Evolutionary conservation across 1,140 invertebrate species (phyloP), one percentile per base, ranked within the genome.

Genomic region (Zaprionus ornatus): DNA sequence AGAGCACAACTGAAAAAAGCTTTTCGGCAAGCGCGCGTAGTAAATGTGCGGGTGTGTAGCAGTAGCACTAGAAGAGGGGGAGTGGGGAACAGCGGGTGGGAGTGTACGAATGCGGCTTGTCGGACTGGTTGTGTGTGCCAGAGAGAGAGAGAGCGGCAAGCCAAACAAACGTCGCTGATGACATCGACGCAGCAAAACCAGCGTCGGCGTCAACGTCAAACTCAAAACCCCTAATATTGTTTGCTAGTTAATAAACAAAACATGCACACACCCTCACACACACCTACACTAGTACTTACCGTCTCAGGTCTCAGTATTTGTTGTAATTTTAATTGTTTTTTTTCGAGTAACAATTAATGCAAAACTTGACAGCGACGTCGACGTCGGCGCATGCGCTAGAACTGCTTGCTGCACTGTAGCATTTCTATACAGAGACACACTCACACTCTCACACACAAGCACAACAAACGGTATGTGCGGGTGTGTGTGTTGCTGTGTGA

Each of bases 11-110:
- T 76, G 73, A 35, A 70, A 77, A 56, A 68, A 81, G 85, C 86
- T 87, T 88, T 80, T 76, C 81, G 84, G 65, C 69, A 80, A 87
- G 84, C 84, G 84, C 81, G 84, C 85, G 84, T 88, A 88, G 84
- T 88, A 88, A 88, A 81, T 81, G 84, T 84, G 84, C 84, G 84
- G 81, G 85, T 88, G 84, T 56, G 55, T 61, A 37, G 54, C 25
- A 52, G 21, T 60, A 21, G 32, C 52, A 29, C 1, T 37, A 37
- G 25, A 35, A n/a, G 32, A 35, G 35, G 17, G 13, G 37, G 35
- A 40, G 52, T 37, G 50, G 50, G 40, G 21, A 45, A 42, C 17
- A 42, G 27, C 23, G 37, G 10, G 48, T 13, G 32, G 10, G 27
- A 19, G 45, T 32, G 27, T 42, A 17, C 50, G 48, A 65, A 21